Conservation (phyloP, 1,140 invertebrate species). For the Hyphantria cunea region DNA sequence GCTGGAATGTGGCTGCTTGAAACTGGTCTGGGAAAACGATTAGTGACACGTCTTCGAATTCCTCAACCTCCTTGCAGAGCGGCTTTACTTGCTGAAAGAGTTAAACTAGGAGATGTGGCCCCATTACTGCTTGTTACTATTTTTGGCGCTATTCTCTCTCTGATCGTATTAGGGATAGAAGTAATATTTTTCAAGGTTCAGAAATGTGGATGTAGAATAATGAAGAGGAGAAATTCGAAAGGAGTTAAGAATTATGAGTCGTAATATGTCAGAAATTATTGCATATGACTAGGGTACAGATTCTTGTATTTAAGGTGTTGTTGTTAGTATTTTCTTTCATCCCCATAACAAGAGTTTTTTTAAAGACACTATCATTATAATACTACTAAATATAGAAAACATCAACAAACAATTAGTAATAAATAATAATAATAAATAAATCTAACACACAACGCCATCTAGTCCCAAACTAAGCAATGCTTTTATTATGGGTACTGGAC, state of each 20-base stretch:
- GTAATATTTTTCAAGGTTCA: constrained; percentile 42
- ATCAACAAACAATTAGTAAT: too few species aligned
- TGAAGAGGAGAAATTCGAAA: neutral
- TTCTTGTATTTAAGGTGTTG: too few species aligned
- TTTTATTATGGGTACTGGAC: too few species aligned
- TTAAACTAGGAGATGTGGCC: constrained; percentile 57
- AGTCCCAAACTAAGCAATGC: too few species aligned
- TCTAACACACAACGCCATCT: too few species aligned
- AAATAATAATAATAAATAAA: too few species aligned
- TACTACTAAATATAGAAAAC: too few species aligned
- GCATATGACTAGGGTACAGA: neutral
- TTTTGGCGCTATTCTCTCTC: constrained; percentile 39
- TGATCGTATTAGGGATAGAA: constrained; percentile 49
- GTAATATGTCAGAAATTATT: neutral
- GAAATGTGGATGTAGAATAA: neutral
- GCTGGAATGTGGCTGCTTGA: constrained; percentile 57
- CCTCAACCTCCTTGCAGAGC: constrained; percentile 57
- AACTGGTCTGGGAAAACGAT: constrained; percentile 48
- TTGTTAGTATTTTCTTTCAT: too few species aligned
- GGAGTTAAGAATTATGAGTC: neutral
- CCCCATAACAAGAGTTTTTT: too few species aligned
- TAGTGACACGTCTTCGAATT: constrained; percentile 45
- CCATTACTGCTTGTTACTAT: constrained; percentile 44
- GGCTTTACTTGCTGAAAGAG: constrained; percentile 61
- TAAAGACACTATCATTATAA: too few species aligned